Conservation (phyloP, 2,113 vertebrate species). For the Leptosomus discolor region DNA sequence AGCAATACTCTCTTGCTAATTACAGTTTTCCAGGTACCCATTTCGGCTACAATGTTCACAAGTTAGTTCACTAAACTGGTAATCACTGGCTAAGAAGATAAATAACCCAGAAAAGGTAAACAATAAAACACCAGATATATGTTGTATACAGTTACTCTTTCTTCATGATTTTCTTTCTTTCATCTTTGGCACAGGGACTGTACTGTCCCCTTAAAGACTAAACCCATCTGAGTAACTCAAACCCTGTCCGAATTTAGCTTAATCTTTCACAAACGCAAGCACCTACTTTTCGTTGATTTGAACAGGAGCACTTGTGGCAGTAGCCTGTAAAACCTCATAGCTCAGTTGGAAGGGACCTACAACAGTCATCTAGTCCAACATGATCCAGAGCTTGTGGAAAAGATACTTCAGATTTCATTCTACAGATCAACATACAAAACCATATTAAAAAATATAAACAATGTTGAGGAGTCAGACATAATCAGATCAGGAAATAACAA, state of each 20-base stretch:
- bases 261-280: not conserved
- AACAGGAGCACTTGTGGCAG: not conserved
- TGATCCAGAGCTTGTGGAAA: not conserved
- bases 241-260: not conserved
- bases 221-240: not conserved
- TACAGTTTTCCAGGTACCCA: rapidly evolving
- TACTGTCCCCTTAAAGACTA: not conserved
- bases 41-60: not conserved
- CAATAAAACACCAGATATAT: not conserved
- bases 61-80: not conserved
- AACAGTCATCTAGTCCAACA: not conserved
- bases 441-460: not conserved
- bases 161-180: not conserved
- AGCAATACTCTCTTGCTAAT: not conserved
- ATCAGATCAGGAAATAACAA: not conserved
- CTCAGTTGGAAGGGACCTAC: not conserved
- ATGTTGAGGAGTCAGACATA: not conserved
- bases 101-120: not conserved
- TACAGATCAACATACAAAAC: not conserved
- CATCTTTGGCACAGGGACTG: not conserved
- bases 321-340: not conserved
- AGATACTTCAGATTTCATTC: not conserved
- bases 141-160: not conserved
- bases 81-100: not conserved
- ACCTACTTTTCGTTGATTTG: not conserved